Evolutionary conservation across 2,113 vertebrate species (phyloP).

Genomic region (Hypomesus transpacificus): DNA sequence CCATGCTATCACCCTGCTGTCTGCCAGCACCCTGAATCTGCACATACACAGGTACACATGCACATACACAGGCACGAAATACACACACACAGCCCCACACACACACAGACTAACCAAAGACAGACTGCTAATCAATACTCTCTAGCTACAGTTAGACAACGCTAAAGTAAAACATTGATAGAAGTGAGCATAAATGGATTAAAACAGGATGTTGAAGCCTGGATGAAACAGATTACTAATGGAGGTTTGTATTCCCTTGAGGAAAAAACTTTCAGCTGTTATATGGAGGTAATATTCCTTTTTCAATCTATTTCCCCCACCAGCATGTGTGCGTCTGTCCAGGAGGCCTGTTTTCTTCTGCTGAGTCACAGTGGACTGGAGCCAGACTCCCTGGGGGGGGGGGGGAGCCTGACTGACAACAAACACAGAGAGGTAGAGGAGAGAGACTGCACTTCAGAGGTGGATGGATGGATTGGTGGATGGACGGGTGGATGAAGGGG

Average conservation of each 20-base stretch:
- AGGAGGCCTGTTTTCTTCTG: not conserved
- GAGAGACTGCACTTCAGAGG: no score
- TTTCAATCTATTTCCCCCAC: no score
- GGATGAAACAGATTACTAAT: no score
- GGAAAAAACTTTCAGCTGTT: not conserved
- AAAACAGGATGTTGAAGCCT: not conserved
- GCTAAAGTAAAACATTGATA: no score
- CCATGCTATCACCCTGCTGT: not conserved
- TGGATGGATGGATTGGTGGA: not conserved
- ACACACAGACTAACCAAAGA: not conserved
- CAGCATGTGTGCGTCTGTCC: not conserved
- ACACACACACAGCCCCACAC: not conserved
- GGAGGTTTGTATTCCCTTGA: no score
- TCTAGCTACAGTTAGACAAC: no score
- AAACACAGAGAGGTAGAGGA: no score
- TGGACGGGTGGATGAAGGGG: not conserved
- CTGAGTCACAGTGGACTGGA: not conserved
- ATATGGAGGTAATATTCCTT: not conserved
- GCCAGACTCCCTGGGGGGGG: not conserved
- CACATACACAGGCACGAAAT: not conserved
- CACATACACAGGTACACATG: conserved; percentile 27
- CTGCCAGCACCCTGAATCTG: not conserved
- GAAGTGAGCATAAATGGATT: no score
- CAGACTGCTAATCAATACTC: not conserved
- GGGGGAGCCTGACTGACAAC: not conserved